Evolutionary conservation across 1,140 invertebrate species (phyloP).

Genomic region (Penaeus indicus): DNA sequence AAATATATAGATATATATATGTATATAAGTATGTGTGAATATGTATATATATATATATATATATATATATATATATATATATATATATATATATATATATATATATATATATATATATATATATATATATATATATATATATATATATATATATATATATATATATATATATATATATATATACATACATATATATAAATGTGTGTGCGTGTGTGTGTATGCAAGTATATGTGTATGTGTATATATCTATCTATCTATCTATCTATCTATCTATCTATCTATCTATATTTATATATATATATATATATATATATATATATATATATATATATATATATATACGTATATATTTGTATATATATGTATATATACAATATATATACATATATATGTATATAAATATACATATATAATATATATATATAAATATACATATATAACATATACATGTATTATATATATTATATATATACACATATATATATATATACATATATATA

Average conservation of each 20-base stretch:
- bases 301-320: constrained; percentile 32
- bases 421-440: not conserved
- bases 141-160: not conserved
- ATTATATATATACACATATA: not conserved
- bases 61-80: not conserved
- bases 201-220: not conserved
- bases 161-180: no score
- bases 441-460: not conserved
- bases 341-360: not conserved
- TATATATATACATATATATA: not conserved
- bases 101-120: constrained; percentile 19
- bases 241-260: constrained; percentile 7
- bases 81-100: not conserved
- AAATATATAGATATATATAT: constrained; percentile 32
- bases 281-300: constrained; percentile 32
- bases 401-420: not conserved
- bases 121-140: constrained; percentile 5
- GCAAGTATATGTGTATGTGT: not conserved
- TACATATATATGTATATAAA: not conserved
- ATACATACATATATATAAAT: not conserved
- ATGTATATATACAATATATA: constrained; percentile 20
- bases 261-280: constrained; percentile 12
- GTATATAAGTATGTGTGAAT: constrained; percentile 8
- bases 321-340: not conserved
- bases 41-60: not conserved